phyloP scores from a whole-genome alignment of 2,113 vertebrate genomes.

The Alligator sinensis region DNA sequence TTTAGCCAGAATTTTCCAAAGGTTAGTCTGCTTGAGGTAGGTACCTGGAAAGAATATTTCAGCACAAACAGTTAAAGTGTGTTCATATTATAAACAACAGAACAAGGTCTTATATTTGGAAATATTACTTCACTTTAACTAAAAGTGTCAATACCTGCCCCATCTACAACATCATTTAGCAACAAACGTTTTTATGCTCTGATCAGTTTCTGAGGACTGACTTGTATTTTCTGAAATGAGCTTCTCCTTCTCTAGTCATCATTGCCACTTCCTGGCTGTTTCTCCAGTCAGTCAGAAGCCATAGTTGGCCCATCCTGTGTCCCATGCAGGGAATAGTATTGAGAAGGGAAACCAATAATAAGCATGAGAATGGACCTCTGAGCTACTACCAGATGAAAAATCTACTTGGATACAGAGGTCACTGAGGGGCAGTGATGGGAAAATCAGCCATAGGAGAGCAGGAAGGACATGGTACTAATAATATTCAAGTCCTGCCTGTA shows the following conservation, averaged over 20 bases:
- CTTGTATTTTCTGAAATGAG: background rate
- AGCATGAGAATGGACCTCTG: background rate
- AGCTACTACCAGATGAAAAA: constrained; percentile 13
- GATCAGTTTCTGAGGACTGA: background rate
- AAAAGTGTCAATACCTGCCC: background rate
- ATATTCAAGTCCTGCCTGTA: background rate
- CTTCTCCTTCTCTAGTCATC: background rate
- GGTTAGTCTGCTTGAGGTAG: background rate
- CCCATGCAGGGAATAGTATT: background rate
- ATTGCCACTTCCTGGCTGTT: background rate
- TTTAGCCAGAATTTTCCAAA: background rate
- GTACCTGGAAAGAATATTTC: background rate
- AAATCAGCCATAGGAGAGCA: constrained; percentile 1
- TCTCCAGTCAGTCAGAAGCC: background rate
- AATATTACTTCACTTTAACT: background rate
- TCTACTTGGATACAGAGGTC: background rate
- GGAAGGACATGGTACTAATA: background rate
- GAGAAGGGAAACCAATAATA: background rate
- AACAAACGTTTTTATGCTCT: too few species aligned
- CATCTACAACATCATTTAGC: background rate
- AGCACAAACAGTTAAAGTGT: background rate
- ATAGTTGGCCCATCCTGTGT: background rate
- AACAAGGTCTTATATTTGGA: background rate
- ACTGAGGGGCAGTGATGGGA: background rate
- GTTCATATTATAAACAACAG: background rate